Evolutionary conservation across 64 coral and sea anemone species (phyloP), one percentile per base, ranked within the genome.

Genomic region (Actinia equina): DNA sequence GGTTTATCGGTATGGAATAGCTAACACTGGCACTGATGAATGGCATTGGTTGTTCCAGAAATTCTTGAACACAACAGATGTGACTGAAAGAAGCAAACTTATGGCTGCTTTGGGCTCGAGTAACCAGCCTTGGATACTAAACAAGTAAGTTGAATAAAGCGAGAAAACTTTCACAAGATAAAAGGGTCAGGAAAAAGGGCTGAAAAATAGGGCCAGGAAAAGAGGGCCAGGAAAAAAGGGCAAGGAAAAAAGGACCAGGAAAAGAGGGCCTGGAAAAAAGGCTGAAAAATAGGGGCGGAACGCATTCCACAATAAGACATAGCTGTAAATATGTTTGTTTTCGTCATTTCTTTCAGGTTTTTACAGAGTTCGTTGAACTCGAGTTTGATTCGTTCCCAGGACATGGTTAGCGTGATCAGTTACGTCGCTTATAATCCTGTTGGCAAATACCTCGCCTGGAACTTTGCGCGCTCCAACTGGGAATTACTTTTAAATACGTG

Each of bases 381-480:
- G 2, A 87, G 46, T 88, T 82, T 92, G 67, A 90, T 96, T 89
- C 91, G 94, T 3, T 89, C 94, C 23, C 94, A 96, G 76, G 94
- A 96, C 69, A 90, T 87, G 49, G 84, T 89, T 11, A 87, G 84
- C 53, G 91, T 93, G 10, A 87, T 96, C 17, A 56, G 37, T 58
- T 93, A 92, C 80, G 82, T 96, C 6, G 88, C 94, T 6, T 30
- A 20, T 6, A 96, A 96, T 44, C 94, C 88, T n/a, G 56, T 89
- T 45, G 94, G 94, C n/a, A 90, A 84, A 80, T 93, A 93, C 49
- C 49, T 92, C 16, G 94, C 94, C 17, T 96, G 94, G 94, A 96
- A 83, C 59, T 96, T 96, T 62, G 89, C 89, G 52, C 91, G 89
- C 65, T 58, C 88, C 10, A 93, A 96, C 61, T 44, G 26, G 79